These are phyloP conservation scores for Albula goreensis DNA, from an alignment of 2,113 vertebrate genomes.

Conservation along the genomic window DNA sequence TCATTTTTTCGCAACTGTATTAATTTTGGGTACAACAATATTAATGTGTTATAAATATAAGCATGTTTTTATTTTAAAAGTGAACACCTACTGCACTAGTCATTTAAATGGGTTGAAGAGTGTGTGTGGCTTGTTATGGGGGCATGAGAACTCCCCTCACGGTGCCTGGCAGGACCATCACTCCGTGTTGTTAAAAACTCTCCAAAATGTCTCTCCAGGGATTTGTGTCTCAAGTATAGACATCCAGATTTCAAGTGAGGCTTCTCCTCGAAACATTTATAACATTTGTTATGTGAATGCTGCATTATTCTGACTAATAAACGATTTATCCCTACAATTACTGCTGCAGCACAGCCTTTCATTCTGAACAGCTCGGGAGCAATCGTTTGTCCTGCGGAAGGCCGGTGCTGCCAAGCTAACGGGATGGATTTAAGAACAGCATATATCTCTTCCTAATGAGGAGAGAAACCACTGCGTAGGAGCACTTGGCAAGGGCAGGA, in stretches of 20 bases:
- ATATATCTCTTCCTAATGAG: slow-evolving; percentile 1
- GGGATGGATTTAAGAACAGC: background rate
- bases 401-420: background rate
- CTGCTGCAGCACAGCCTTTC: slow-evolving; percentile 1
- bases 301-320: slow-evolving; percentile 6
- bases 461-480: background rate
- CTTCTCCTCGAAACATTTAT: slow-evolving; percentile 5
- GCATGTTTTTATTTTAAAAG: background rate
- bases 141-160: background rate
- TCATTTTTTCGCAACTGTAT: background rate
- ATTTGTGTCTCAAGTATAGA: background rate
- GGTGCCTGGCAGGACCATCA: no score
- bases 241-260: background rate
- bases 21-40: background rate
- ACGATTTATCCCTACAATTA: slow-evolving; percentile 7
- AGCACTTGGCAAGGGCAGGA: background rate
- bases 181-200: background rate
- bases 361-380: background rate
- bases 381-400: background rate
- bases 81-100: background rate
- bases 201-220: slow-evolving; percentile 1
- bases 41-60: background rate
- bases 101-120: background rate
- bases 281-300: background rate
- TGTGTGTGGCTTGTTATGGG: background rate